Evolutionary conservation across 2,888 invertebrate species (phyloP).

Genomic region (Ypsolopha scabrella): DNA sequence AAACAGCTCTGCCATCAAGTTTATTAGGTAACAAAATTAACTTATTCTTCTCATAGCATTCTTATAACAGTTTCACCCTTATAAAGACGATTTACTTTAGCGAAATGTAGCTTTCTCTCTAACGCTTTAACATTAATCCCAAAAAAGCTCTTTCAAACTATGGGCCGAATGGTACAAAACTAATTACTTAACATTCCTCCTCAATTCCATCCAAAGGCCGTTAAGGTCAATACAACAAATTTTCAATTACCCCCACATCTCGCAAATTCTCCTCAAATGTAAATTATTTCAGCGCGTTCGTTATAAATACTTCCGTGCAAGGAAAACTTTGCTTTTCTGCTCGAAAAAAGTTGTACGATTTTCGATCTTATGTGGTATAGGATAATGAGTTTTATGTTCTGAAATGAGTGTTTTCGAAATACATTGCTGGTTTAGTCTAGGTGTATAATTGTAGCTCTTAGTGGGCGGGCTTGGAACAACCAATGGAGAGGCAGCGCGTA

Average conservation of each 20-base stretch:
- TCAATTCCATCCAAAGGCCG: slow-evolving; percentile 34
- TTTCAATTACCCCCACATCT: slow-evolving; percentile 66
- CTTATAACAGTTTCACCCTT: too few relatives aligned
- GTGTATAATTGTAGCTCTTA: slow-evolving; percentile 58
- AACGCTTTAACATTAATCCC: too few relatives aligned
- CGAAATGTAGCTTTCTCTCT: too few relatives aligned
- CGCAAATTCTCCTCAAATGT: slow-evolving; percentile 69
- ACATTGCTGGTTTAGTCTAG: slow-evolving; percentile 2
- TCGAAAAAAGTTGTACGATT: neutral
- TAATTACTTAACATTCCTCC: slow-evolving; percentile 38
- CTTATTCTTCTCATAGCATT: too few relatives aligned
- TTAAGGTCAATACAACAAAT: slow-evolving; percentile 66
- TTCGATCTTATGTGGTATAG: neutral
- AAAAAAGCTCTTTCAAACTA: too few relatives aligned
- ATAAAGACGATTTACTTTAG: too few relatives aligned
- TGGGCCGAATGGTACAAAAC: slow-evolving; percentile 21
- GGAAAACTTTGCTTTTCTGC: neutral
- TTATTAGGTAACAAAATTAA: too few relatives aligned
- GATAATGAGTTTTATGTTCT: neutral
- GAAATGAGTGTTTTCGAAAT: neutral
- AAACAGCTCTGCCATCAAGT: too few relatives aligned
- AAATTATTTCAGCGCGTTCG: slow-evolving; percentile 67
- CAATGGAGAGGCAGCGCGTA: slow-evolving; percentile 39
- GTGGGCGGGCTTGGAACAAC: slow-evolving; percentile 46
- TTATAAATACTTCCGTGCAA: slow-evolving; percentile 43